Evolutionary conservation across 2,888 invertebrate genomes (phyloP), one percentile per base, ranked within the genome.

Genomic region (Cephus sareptanus): DNA sequence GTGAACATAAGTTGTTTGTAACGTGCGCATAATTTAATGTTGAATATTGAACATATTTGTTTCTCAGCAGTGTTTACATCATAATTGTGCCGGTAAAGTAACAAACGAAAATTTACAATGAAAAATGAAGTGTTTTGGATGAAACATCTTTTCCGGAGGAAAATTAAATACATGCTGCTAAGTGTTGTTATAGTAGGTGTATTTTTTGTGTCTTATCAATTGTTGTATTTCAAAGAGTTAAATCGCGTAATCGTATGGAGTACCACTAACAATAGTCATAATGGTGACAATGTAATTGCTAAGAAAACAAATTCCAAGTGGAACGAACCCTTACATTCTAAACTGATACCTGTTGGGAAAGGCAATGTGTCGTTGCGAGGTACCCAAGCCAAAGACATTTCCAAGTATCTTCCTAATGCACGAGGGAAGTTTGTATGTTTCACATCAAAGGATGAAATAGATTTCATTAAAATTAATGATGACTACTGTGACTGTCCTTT

Each of bases 401-500:
- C 90, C 73, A 89, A 90, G 4, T 93, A 93, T 79, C 90, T 91
- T 78, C 92, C 93, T 1, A 92, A 92, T 80, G 88, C 86, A 12
- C 86, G 89, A 9, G 92, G 92, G 0, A 92, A 91, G 74, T 93
- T 93, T 80, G 88, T 89, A 73, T 94, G 94, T 77, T 87, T 93
- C 76, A 86, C 88, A 76, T 91, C 92, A 15, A 92, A 90, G 79
- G 88, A 90, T 77, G 91, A 92, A 81, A 93, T 95, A 76, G 90
- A 93, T 1, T 94, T 93, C 88, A 85, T 91, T 12, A 92, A 92
- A 84, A 92, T 97, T 2, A 97, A 97, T 89, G 97, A 97, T 91
- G 95, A 97, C 90, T 97, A 94, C 88, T 97, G 97, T 93, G 97
- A 97, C 90, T 97, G 97, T 92, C 89, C 89, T 77, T 91, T 93